Evolutionary conservation across 2,113 vertebrate genomes (phyloP).

Genomic region (Numida meleagris): DNA sequence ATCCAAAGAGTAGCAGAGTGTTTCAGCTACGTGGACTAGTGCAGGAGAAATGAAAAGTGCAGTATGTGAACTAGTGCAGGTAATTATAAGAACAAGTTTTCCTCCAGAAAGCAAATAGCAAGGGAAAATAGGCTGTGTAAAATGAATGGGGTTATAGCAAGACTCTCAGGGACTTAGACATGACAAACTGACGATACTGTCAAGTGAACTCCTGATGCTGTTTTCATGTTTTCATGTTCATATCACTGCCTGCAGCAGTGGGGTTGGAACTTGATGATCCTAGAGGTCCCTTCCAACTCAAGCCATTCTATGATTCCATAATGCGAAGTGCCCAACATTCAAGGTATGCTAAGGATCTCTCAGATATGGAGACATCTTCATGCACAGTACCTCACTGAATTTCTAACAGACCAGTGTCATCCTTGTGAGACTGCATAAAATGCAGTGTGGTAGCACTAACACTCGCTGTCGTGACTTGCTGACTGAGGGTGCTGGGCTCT

Average conservation of each 20-base stretch:
- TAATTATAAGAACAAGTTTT: slow-evolving; percentile 8
- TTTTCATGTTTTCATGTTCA: background rate
- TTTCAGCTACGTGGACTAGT: background rate
- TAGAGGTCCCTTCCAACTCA: no score
- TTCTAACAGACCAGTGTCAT: background rate
- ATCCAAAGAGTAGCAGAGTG: background rate
- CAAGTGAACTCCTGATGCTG: background rate
- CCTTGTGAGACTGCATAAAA: background rate
- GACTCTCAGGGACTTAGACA: background rate
- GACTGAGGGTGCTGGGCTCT: background rate
- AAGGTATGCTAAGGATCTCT: background rate
- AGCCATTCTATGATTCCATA: background rate
- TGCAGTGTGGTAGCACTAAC: background rate
- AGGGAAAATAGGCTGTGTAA: background rate
- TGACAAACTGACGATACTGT: background rate
- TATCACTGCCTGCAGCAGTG: no score
- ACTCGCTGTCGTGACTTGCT: background rate
- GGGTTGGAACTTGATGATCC: no score
- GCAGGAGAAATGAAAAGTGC: slow-evolving; percentile 29
- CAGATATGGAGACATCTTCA: background rate
- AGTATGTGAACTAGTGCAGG: no score
- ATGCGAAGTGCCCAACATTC: background rate
- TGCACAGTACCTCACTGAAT: background rate
- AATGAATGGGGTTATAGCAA: background rate
- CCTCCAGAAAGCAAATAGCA: background rate